Percentiles rank a stretch among this genome's conserved stretches.
phyloP scores from a whole-genome alignment of 2,888 invertebrate genomes.

The Dugesia japonica region DNA sequence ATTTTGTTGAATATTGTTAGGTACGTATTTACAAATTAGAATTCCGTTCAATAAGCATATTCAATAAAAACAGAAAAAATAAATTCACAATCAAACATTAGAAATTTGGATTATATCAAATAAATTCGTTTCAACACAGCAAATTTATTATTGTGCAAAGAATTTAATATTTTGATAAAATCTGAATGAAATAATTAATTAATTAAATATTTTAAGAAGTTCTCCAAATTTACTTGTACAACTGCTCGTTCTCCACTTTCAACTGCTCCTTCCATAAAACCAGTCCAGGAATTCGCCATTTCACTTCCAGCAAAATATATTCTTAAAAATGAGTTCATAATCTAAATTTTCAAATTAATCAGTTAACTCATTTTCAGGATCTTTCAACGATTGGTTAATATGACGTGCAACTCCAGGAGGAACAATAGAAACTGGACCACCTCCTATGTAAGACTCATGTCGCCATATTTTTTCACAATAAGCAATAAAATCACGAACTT shows the following conservation, averaged over 20 bases:
- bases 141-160: too few relatives aligned
- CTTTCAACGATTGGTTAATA: not conserved
- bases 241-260: constrained; percentile 42
- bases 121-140: too few relatives aligned
- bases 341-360: not conserved
- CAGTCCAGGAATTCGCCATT: constrained; percentile 41
- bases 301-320: constrained; percentile 39
- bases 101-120: too few relatives aligned
- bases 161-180: too few relatives aligned
- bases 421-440: constrained; percentile 43
- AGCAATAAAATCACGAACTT: constrained; percentile 39
- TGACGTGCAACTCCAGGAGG: constrained; percentile 39
- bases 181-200: too few relatives aligned
- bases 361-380: not conserved
- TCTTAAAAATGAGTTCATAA: not conserved
- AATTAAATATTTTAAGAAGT: too few relatives aligned
- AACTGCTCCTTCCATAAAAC: constrained; percentile 45
- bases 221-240: constrained; percentile 39
- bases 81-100: too few relatives aligned
- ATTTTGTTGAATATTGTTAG: too few relatives aligned
- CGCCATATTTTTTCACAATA: constrained; percentile 46
- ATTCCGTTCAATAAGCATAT: too few relatives aligned
- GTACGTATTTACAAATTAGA: too few relatives aligned
- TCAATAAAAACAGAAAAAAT: too few relatives aligned
- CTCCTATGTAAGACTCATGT: constrained; percentile 42